phyloP scores from a whole-genome alignment of 2,113 vertebrate species.

The Mugil cephalus region DNA sequence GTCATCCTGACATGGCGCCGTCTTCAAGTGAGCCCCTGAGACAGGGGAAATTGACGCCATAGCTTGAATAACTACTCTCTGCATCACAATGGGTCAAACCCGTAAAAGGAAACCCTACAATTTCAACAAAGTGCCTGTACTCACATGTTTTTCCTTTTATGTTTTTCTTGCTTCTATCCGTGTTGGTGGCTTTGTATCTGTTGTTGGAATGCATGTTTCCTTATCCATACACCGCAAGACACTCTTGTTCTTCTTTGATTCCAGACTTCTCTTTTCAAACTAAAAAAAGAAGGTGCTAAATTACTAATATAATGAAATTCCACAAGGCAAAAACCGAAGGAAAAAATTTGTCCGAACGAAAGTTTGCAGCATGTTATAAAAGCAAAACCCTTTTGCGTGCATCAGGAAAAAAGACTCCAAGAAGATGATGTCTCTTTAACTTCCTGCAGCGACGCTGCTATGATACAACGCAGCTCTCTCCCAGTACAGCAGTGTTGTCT shows the following conservation, averaged over 20 bases:
- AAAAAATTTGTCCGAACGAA: background rate
- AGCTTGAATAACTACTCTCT: background rate
- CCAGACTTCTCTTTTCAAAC: constrained; percentile 2
- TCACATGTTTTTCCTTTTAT: constrained; percentile 71
- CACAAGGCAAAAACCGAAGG: background rate
- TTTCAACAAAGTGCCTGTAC: constrained; percentile 19
- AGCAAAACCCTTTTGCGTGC: constrained; percentile 8
- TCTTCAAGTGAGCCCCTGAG: constrained; percentile 63
- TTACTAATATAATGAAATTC: background rate
- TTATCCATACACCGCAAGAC: background rate
- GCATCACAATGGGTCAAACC: background rate
- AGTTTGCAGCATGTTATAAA: background rate
- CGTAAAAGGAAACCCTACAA: background rate
- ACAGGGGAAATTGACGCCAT: background rate
- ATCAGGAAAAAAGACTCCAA: constrained; percentile 3
- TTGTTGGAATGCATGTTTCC: constrained; percentile 68
- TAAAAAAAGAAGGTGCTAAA: background rate
- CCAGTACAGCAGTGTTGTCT: constrained; percentile 16
- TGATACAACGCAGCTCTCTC: background rate
- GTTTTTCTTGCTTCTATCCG: constrained; percentile 62
- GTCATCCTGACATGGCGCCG: constrained; percentile 14
- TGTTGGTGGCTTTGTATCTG: constrained; percentile 40
- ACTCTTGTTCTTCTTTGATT: background rate
- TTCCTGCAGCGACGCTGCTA: constrained; percentile 17
- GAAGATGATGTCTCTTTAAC: background rate